A percentile compares a stretch with the other conserved stretches of the same genome.
Conservation (phyloP, 2,888 invertebrate genomes). For the Eumerus sabulonum region DNA sequence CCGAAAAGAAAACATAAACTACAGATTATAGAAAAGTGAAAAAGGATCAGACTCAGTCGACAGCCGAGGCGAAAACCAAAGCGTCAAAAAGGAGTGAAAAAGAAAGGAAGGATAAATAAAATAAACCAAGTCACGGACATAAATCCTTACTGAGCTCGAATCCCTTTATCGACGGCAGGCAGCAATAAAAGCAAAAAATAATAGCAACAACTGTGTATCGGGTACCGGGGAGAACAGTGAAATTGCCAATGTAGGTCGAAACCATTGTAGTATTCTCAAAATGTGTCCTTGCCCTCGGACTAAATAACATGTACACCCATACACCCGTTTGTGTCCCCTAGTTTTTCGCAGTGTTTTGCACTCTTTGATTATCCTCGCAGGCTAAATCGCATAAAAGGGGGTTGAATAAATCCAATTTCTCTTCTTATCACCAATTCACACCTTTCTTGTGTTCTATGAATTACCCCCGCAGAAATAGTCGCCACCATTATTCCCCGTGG, state of each 20-base stretch:
- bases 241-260: constrained; percentile 51
- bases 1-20: constrained; percentile 59
- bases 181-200: constrained; percentile 24
- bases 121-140: constrained; percentile 44
- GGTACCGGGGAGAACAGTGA: constrained; percentile 5
- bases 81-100: constrained; percentile 30
- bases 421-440: constrained; percentile 66
- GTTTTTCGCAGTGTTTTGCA: neutral
- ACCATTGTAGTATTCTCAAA: constrained; percentile 10
- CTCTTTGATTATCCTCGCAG: constrained; percentile 23
- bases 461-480: constrained; percentile 35
- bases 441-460: constrained; percentile 63
- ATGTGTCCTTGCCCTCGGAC: constrained; percentile 33
- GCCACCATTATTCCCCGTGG: neutral
- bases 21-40: constrained; percentile 45
- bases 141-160: constrained; percentile 47
- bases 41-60: constrained; percentile 18
- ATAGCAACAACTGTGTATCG: neutral
- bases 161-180: constrained; percentile 37
- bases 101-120: constrained; percentile 29
- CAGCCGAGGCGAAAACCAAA: constrained; percentile 5
- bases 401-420: constrained; percentile 62
- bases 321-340: neutral
- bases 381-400: constrained; percentile 46
- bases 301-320: constrained; percentile 19